Base-by-base conservation (phyloP, 2,888 invertebrate species). In the Diaprepes abbreviatus region DNA sequence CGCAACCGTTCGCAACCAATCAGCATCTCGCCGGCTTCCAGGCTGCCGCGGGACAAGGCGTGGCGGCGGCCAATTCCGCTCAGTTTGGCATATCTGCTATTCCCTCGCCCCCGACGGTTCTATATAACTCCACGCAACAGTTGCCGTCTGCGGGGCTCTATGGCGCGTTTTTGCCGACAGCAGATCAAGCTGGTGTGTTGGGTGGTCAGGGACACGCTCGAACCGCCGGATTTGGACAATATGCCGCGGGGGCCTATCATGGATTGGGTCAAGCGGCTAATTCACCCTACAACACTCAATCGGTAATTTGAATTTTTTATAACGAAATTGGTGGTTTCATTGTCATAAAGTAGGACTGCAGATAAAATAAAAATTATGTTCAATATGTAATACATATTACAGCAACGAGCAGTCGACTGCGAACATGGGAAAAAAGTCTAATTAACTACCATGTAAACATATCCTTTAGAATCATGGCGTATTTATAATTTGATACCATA, bases 51-150 rank as follows among this genome's bases (percentile, higher is more conserved):
- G 93, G 93, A 68, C 94, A 92, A 77, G 92, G 92, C 60, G 66
- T 66, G 16, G 69, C 60, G 0, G 58, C 66, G 0, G 70, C 77
- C 6, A 84, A 83, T 16, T 83, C 81, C 50, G 87, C 87, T 1
- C 93, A 93, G 68, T 94, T 92, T 78, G 92, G 93, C 60, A 90
- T 95, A 81, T 91, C 94, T 16, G 93, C 94, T 24, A 93, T 95
- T 73, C 95, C 95, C 31, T 95, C 94, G 60, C 95, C 95, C 14
- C 92, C 92, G 17, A 92, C 93, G 10, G 92, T 94, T 57, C 92
- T 94, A 62, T 94, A 92, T 80, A 93, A 94, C 82, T 92, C 93
- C 28, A 91, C 93, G 45, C 90, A 91, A 80, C 89, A 87, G 75
- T 84, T 92, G 77, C 93, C 91, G 80, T 91, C 78, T 9, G 92